phyloP scores from a whole-genome alignment of 2,888 invertebrate genomes.

The Pogonocherus hispidulus region DNA sequence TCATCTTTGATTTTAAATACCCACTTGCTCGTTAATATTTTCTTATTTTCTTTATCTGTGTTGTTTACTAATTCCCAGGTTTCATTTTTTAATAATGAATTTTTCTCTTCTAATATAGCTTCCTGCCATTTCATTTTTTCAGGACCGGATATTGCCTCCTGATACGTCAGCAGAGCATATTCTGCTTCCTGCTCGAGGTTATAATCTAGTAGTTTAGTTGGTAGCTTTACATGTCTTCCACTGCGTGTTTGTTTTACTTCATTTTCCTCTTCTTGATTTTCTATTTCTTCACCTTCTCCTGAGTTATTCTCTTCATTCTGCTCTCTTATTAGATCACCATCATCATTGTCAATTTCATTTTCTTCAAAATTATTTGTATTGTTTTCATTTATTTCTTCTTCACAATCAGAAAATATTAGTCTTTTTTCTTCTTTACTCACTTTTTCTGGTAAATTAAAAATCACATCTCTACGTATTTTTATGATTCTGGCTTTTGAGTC shows the following conservation, averaged over 20 bases:
- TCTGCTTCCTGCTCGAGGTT: neutral
- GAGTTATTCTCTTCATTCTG: neutral
- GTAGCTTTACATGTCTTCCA: constrained; percentile 20
- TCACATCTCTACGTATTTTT: constrained; percentile 36
- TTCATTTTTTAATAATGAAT: constrained; percentile 44
- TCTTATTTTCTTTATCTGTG: no score
- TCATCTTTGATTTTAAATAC: constrained; percentile 35
- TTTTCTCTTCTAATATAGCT: constrained; percentile 48
- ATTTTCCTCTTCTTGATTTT: constrained; percentile 2
- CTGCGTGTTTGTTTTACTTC: constrained; percentile 7
- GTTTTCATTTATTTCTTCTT: neutral
- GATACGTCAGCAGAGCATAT: constrained; percentile 32
- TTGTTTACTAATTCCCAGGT: constrained; percentile 46
- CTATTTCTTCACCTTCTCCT: constrained; percentile 9
- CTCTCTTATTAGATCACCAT: neutral
- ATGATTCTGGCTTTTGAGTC: constrained; percentile 32
- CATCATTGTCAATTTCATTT: neutral
- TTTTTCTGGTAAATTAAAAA: constrained; percentile 33
- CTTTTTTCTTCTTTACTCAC: constrained; percentile 1
- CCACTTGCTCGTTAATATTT: constrained; percentile 39
- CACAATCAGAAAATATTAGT: neutral
- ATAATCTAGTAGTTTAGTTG: constrained; percentile 20
- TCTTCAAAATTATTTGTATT: no score
- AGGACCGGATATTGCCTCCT: constrained; percentile 41
- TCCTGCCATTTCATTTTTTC: constrained; percentile 42